These are phyloP conservation scores for Atta texana DNA, from an alignment of 1,140 invertebrate species.

Conservation along the genomic window DNA sequence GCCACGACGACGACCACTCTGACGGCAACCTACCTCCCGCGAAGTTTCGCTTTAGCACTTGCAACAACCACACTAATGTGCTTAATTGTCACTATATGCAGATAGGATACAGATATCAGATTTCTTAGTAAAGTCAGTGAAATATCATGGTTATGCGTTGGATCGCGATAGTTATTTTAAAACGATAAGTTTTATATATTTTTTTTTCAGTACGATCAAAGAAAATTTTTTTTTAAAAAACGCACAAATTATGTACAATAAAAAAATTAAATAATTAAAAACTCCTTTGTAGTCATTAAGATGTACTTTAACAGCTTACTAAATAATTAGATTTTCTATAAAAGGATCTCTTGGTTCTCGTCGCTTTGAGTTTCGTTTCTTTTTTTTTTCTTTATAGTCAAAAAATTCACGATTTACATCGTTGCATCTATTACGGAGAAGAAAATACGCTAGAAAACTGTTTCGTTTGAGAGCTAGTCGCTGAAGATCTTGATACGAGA, in stretches of 20 bases:
- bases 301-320: background rate
- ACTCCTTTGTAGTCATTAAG: background rate
- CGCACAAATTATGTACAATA: background rate
- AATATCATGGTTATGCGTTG: slow-evolving; percentile 12
- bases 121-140: slow-evolving; percentile 22
- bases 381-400: background rate
- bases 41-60: slow-evolving; percentile 34
- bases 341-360: background rate
- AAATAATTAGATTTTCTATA: background rate
- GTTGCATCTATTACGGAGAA: background rate
- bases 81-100: slow-evolving; percentile 67
- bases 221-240: background rate
- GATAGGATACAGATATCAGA: slow-evolving; percentile 25
- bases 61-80: slow-evolving; percentile 51
- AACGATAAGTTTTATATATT: background rate
- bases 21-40: slow-evolving; percentile 47
- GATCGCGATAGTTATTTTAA: background rate
- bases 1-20: slow-evolving; percentile 62
- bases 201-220: background rate
- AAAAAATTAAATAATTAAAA: background rate
- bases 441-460: slow-evolving; percentile 19
- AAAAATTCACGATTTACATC: background rate
- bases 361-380: background rate
- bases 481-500: slow-evolving; percentile 4
- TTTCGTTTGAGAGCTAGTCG: slow-evolving; percentile 4